Evolutionary conservation across 2,797 vertebrate genomes (phyloP).

Genomic region (Gymnopithys bicolor): DNA sequence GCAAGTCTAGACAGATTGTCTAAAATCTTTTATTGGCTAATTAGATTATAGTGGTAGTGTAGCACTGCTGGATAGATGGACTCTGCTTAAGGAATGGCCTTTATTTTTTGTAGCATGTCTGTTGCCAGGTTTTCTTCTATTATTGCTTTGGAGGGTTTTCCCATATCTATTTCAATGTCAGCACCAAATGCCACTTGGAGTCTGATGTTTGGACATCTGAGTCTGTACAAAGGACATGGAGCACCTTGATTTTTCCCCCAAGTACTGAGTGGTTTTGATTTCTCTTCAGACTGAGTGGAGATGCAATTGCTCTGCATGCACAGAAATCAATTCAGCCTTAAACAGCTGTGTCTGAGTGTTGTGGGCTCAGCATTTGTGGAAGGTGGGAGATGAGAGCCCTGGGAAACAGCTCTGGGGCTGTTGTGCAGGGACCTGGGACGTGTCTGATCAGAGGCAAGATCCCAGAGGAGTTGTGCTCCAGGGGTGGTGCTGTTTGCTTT

Average conservation of each 20-base stretch:
- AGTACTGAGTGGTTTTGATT: background rate
- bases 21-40: slow-evolving; percentile 59
- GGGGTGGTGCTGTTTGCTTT: background rate
- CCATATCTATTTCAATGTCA: background rate
- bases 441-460: background rate
- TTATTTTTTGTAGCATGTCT: background rate
- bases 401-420: background rate
- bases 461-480: background rate
- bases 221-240: background rate
- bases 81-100: background rate
- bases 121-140: background rate
- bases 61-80: background rate
- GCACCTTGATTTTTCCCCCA: background rate
- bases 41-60: slow-evolving; percentile 34
- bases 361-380: background rate
- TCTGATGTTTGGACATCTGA: background rate
- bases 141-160: background rate
- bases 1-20: slow-evolving; percentile 61
- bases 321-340: background rate
- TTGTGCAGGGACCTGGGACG: rapidly evolving
- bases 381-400: background rate
- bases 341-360: rapidly evolving
- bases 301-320: background rate
- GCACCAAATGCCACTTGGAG: background rate
- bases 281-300: background rate